Base-by-base conservation (phyloP, 2,797 vertebrate genomes). In the Phrynocephalus forsythii region DNA sequence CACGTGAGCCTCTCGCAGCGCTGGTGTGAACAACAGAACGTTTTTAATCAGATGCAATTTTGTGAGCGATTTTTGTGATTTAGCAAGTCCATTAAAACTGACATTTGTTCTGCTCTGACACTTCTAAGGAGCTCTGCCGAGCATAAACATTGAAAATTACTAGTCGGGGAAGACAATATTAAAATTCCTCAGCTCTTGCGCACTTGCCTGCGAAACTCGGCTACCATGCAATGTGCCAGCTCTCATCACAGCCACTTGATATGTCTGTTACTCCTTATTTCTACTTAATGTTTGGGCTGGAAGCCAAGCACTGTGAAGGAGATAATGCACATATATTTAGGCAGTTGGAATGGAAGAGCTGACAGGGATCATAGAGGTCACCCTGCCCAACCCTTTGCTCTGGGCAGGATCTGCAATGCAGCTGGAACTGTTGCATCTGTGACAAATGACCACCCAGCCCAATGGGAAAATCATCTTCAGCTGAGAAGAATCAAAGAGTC, bases 41-140 rank as follows among this genome's bases (percentile, higher is more conserved):
- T 94, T 96, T 96, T 95, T 97, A 97, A 97, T 97, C 96, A 97
- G 96, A 96, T 95, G 95, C 95, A 95, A 96, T 96, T 96, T 96
- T 95, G 94, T 91, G 93, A 95, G 94, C 80, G 91, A 89, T 96
- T 96, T 96, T 96, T 96, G 95, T 96, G 96, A 96, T 96, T 96
- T 97, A 96, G 96, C 96, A 95, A 96, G 96, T 97, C 96, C 96
- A 97, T 97, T 97, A 97, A 96, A 96, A 95, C 91, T 95, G 96
- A 95, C 96, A 96, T 96, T 97, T 96, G 95, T 96, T 97, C 96
- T 95, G 95, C 96, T 96, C 96, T 95, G 96, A 96, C 96, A 97
- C 95, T 94, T 84, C 0, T 92, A 93, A 96, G 95, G 94, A 95
- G 92, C 93, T 97, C 94, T 89, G 7, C 90, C 94, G 95, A 96